These are phyloP conservation scores for Amorpha juglandis DNA, from an alignment of 2,888 invertebrate genomes.

Conservation along the genomic window DNA sequence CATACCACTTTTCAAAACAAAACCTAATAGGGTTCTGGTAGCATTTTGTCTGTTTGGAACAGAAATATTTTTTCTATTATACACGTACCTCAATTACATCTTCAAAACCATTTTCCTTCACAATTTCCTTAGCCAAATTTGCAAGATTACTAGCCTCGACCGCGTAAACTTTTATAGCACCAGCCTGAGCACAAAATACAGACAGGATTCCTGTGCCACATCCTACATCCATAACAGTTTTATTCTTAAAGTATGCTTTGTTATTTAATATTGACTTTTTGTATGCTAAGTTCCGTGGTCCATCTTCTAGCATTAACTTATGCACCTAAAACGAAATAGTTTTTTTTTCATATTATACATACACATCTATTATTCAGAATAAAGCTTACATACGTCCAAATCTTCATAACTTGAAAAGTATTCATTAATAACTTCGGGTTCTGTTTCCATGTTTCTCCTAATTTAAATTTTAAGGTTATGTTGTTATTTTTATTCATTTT, in stretches of 20 bases:
- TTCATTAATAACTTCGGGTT: constrained; percentile 56
- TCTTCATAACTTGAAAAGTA: constrained; percentile 91
- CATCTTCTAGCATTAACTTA: constrained; percentile 91
- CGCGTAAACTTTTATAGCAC: constrained; percentile 94
- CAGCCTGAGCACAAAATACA: constrained; percentile 94
- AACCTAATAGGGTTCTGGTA: not conserved
- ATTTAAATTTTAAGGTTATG: constrained; percentile 2
- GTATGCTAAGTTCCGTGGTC: constrained; percentile 90
- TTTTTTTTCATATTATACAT: not conserved
- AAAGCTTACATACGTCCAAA: constrained; percentile 85
- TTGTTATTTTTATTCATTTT: not conserved
- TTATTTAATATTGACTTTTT: constrained; percentile 90
- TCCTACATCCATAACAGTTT: constrained; percentile 93
- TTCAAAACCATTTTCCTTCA: constrained; percentile 88
- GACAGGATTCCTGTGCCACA: constrained; percentile 95
- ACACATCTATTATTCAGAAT: not conserved
- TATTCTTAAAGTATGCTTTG: constrained; percentile 87
- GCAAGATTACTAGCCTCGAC: constrained; percentile 92
- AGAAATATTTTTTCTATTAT: not conserved
- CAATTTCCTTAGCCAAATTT: constrained; percentile 86
- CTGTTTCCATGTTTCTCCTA: constrained; percentile 41
- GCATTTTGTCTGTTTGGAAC: no score
- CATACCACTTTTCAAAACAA: no score
- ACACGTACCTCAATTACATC: constrained; percentile 85
- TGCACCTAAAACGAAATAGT: constrained; percentile 85